These are phyloP conservation scores for Tiliqua scincoides DNA, from an alignment of 2,113 vertebrate genomes.

Conservation along the genomic window DNA sequence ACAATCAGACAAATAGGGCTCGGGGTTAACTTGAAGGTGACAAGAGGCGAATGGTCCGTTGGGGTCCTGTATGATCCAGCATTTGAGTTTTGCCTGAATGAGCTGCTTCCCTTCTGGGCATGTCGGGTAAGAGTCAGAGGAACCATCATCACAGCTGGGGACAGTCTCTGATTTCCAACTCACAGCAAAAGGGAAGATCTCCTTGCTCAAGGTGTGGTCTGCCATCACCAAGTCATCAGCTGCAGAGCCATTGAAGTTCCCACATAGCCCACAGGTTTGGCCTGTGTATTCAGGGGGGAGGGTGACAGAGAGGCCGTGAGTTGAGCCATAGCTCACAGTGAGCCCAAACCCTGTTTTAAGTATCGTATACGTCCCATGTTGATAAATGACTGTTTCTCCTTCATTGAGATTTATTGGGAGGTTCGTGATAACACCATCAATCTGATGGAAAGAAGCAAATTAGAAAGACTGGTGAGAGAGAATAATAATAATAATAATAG, in stretches of 20 bases:
- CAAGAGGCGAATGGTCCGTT: slow-evolving; percentile 68
- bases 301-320: slow-evolving; percentile 48
- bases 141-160: slow-evolving; percentile 45
- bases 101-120: slow-evolving; percentile 42
- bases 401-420: slow-evolving; percentile 58
- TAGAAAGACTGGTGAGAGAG: background rate
- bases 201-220: background rate
- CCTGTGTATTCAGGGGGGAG: slow-evolving; percentile 59
- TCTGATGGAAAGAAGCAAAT: slow-evolving; percentile 31
- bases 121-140: slow-evolving; percentile 39
- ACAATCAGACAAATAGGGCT: slow-evolving; percentile 62
- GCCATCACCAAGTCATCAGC: slow-evolving; percentile 55
- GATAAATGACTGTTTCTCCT: slow-evolving; percentile 50
- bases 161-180: slow-evolving; percentile 60
- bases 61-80: slow-evolving; percentile 56
- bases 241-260: slow-evolving; percentile 22
- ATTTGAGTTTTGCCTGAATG: slow-evolving; percentile 32
- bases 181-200: slow-evolving; percentile 39
- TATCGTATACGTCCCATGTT: slow-evolving; percentile 41
- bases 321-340: slow-evolving; percentile 63
- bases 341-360: slow-evolving; percentile 62
- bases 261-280: slow-evolving; percentile 52
- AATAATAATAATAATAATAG: too few species aligned
- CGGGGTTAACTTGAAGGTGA: slow-evolving; percentile 46
- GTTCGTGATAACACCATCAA: slow-evolving; percentile 57